phyloP scores from a whole-genome alignment of 35 echinoderm and acorn worm genomes.

The Stichopus chloronotus region DNA sequence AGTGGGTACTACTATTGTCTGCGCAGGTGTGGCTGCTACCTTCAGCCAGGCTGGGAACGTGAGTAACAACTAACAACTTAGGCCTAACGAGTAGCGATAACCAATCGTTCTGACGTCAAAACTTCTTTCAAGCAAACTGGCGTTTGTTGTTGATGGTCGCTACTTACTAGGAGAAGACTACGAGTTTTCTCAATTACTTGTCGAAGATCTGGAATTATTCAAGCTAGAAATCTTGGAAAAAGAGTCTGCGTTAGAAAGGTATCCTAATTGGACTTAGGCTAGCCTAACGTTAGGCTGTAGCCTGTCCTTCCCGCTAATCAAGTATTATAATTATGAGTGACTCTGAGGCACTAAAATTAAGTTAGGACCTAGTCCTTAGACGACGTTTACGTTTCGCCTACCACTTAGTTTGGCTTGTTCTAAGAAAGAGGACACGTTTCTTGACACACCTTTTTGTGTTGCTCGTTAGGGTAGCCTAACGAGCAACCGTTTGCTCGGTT shows the following conservation, averaged over 20 bases:
- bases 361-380: not conserved
- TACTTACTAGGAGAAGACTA: constrained; percentile 59
- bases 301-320: not conserved
- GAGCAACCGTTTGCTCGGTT: too few relatives aligned
- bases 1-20: too few relatives aligned
- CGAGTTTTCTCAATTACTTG: constrained; percentile 63
- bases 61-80: too few relatives aligned
- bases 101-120: too few relatives aligned
- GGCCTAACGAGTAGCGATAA: too few relatives aligned
- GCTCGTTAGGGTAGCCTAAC: too few relatives aligned
- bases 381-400: not conserved
- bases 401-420: not conserved
- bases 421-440: not conserved
- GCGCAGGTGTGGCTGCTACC: too few relatives aligned
- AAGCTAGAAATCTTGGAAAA: constrained; percentile 4
- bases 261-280: not conserved
- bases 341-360: not conserved
- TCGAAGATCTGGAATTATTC: constrained; percentile 57
- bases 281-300: not conserved
- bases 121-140: constrained; percentile 53
- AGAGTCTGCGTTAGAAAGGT: not conserved
- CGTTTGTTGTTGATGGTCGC: constrained; percentile 66
- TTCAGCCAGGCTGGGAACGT: too few relatives aligned
- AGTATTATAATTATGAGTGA: not conserved
- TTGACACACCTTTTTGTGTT: too few relatives aligned